Evolutionary conservation across 2,113 vertebrate species (phyloP).

Genomic region (Vulpes ferrilata): DNA sequence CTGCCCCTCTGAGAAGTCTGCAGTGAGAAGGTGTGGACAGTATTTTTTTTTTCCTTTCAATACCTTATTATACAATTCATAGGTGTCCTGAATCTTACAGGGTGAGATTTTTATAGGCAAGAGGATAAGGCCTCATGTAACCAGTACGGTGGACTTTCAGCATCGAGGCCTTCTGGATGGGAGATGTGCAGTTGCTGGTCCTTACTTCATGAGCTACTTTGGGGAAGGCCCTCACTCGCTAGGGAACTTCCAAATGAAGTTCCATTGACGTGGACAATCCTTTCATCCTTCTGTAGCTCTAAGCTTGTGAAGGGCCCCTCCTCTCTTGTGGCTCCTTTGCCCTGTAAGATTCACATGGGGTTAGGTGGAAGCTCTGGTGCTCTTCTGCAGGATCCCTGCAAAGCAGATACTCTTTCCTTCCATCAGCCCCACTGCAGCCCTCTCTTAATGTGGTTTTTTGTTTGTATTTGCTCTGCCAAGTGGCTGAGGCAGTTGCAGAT

Average conservation of each 20-base stretch:
- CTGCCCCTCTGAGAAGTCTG: background rate
- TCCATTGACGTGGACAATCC: background rate
- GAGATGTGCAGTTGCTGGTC: no score
- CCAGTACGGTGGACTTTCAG: background rate
- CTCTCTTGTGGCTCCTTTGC: background rate
- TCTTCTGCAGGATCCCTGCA: background rate
- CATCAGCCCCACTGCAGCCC: background rate
- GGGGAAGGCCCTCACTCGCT: background rate
- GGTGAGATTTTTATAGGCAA: background rate
- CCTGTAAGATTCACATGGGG: background rate
- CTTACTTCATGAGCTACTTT: background rate
- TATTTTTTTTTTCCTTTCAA: background rate
- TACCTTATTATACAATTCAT: background rate
- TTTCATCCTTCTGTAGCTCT: background rate
- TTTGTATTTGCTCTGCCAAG: background rate
- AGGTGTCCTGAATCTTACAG: background rate
- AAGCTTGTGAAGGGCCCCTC: background rate
- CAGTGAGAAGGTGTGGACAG: accelerated
- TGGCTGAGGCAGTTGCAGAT: background rate
- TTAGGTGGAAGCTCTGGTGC: background rate
- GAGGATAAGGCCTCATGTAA: no score
- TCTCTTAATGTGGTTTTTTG: background rate
- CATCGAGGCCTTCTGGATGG: background rate
- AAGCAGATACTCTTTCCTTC: background rate
- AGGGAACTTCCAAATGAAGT: background rate